Evolutionary conservation across 2,113 vertebrate genomes (phyloP).

Genomic region (Hydropotes inermis): DNA sequence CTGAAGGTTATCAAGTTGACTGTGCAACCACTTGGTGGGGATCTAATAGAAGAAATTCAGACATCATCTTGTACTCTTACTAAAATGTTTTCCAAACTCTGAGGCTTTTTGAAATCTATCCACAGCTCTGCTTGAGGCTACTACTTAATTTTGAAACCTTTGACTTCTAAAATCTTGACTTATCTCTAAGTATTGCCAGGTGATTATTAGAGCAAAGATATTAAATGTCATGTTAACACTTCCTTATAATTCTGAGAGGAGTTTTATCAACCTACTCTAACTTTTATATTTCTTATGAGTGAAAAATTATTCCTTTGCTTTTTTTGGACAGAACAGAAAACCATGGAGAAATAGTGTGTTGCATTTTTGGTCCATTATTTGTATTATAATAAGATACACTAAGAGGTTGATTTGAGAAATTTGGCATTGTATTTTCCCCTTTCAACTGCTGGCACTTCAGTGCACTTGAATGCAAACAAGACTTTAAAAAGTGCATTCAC

Average conservation of each 20-base stretch:
- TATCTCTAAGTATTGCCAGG: neutral
- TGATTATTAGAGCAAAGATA: conserved; percentile 16
- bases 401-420: neutral
- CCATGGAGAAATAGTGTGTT: neutral
- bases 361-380: neutral
- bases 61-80: neutral
- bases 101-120: neutral
- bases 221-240: conserved; percentile 9
- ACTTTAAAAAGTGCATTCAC: neutral
- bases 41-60: conserved; percentile 11
- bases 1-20: neutral
- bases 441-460: neutral
- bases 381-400: neutral
- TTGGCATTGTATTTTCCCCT: neutral
- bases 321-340: neutral
- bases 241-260: neutral
- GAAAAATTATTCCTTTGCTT: neutral
- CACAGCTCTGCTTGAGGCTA: neutral
- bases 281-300: neutral
- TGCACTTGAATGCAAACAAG: neutral
- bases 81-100: neutral
- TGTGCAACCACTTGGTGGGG: neutral
- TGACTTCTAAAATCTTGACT: neutral
- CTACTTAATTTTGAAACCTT: conserved; percentile 10
- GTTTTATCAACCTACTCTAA: neutral